phyloP scores from a whole-genome alignment of 2,113 vertebrate species.

The Pterocles orientalis region DNA sequence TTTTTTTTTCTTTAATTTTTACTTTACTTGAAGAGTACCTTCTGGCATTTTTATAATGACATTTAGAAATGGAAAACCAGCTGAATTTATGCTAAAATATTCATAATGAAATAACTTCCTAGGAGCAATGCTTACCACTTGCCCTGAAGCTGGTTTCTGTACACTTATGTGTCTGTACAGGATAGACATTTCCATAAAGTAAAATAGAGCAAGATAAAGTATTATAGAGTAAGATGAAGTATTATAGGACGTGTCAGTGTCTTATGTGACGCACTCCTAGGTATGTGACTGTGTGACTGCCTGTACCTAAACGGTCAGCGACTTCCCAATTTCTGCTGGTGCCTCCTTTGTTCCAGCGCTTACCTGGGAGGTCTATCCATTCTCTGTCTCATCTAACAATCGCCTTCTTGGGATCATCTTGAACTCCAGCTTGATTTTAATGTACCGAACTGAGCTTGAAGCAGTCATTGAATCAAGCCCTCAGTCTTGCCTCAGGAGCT shows the following conservation, averaged over 20 bases:
- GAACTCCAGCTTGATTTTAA: not conserved
- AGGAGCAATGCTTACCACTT: not conserved
- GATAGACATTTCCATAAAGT: not conserved
- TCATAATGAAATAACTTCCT: not conserved
- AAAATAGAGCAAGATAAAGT: not conserved
- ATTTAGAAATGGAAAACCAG: not conserved
- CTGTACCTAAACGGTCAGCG: not conserved
- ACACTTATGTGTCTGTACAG: not conserved
- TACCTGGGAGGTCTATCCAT: not conserved
- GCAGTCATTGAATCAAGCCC: not conserved
- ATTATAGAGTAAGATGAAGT: not conserved
- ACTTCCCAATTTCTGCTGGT: not conserved
- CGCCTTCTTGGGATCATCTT: not conserved
- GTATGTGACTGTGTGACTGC: not conserved
- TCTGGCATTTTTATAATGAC: not conserved
- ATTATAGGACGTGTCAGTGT: not conserved
- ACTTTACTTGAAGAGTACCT: not conserved
- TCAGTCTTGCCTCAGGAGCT: not conserved
- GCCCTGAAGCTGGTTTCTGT: not conserved
- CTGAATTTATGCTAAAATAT: not conserved
- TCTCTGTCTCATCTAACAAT: not conserved
- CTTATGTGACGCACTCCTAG: not conserved
- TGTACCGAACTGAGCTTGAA: not conserved
- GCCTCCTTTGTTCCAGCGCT: not conserved
- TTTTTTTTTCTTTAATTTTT: not conserved